These are phyloP conservation scores for Nephila pilipes DNA, from an alignment of 1,140 invertebrate genomes.

Conservation along the genomic window DNA sequence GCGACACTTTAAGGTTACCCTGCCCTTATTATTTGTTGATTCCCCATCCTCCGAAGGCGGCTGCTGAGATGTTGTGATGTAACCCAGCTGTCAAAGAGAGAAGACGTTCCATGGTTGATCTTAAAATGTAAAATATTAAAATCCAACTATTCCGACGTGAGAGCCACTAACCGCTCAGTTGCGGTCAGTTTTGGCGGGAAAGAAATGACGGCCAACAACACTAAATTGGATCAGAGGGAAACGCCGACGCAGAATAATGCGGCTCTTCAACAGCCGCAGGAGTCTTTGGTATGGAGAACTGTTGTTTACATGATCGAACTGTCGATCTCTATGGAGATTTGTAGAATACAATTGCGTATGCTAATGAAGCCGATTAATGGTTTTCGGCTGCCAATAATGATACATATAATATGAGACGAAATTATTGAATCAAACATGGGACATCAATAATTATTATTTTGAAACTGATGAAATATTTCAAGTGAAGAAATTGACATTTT, in stretches of 20 bases:
- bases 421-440: no score
- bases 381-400: background rate
- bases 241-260: slow-evolving; percentile 49
- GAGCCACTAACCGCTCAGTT: background rate
- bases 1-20: slow-evolving; percentile 21
- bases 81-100: slow-evolving; percentile 25
- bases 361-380: background rate
- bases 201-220: slow-evolving; percentile 69
- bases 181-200: slow-evolving; percentile 35
- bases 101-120: background rate
- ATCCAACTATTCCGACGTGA: slow-evolving; percentile 17
- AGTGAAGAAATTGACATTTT: no score
- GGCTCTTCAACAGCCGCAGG: slow-evolving; percentile 26
- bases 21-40: slow-evolving; percentile 43
- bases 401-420: background rate
- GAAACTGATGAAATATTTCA: no score
- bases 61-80: slow-evolving; percentile 8
- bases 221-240: slow-evolving; percentile 62
- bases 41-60: slow-evolving; percentile 20
- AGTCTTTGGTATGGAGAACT: slow-evolving; percentile 35
- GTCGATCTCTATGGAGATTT: slow-evolving; percentile 34
- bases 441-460: no score
- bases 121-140: slow-evolving; percentile 6
- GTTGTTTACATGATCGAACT: slow-evolving; percentile 53
- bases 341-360: background rate